Evolutionary conservation across 2,797 vertebrate genomes (phyloP), one percentile per base, ranked within the genome.

Genomic region (Phrynocephalus vlangalii): DNA sequence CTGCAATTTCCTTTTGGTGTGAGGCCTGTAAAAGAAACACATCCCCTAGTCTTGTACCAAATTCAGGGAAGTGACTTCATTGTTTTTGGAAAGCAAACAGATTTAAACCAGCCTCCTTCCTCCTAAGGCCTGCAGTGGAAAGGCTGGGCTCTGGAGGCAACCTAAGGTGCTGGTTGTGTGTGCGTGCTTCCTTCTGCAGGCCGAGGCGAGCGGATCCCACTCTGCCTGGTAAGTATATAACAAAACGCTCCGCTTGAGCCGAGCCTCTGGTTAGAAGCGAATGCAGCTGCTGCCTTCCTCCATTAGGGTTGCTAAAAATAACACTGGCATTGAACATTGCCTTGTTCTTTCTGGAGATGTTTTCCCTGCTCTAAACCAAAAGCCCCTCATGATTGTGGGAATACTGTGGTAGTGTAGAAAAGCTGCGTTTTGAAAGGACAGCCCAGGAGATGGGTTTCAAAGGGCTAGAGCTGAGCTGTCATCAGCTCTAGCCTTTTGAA

Each of bases 61-160:
- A 22, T 11, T 8, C 9, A 44, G n/a, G 85, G 78, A 86, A 81
- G 33, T 71, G 66, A 86, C 48, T 70, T 86, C 78, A 73, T n/a
- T 9, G 4, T 71, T 79, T 79, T 22, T 2, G 8, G 67, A 48
- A 63, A 80, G 68, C 28, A 63, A 63, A 48, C 26, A n/a, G 20
- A 1, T 4, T 0, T 26, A 24, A 44, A 22, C 2, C 8, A 5
- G 52, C 7, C 5, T 18, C 6, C 38, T 56, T 67, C 30, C 11
- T 73, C 2, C n/a, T 22, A 24, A 11, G 0, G 3, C 1, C 56
- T 75, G 6, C 5, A 5, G 68, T 20, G 68, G 38, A 78, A 72
- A 72, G 28, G 77, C 52, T n/a, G 5, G 38, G 24, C 52, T 52
- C 52, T 15, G 68, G 18, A 18, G 60, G 60, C 60, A 33, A 33